These are phyloP conservation scores for Bergia puertoricense DNA, from an alignment of 92 coral and sea anemone species.

Conservation along the genomic window DNA sequence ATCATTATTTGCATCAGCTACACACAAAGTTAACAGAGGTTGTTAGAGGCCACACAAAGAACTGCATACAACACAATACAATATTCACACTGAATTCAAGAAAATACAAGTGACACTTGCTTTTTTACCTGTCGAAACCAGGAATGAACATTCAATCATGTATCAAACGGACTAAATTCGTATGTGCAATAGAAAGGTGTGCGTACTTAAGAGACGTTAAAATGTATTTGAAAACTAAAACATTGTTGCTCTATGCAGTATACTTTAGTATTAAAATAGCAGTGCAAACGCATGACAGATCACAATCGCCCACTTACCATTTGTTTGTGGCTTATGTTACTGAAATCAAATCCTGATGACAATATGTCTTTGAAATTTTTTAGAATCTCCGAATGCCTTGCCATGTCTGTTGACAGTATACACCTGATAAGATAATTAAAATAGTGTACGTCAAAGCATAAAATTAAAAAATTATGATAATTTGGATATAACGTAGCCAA, in stretches of 20 bases:
- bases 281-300: neutral
- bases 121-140: too few relatives aligned
- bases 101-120: too few relatives aligned
- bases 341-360: constrained; percentile 74
- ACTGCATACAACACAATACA: neutral
- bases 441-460: neutral
- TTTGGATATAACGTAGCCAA: too few relatives aligned
- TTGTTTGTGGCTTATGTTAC: constrained; percentile 70
- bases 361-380: constrained; percentile 79
- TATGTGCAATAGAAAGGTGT: neutral
- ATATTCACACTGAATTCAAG: too few relatives aligned
- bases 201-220: too few relatives aligned
- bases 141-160: too few relatives aligned
- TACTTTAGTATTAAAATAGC: neutral
- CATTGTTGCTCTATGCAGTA: neutral
- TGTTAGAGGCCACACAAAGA: too few relatives aligned
- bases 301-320: constrained; percentile 56
- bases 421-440: constrained; percentile 52
- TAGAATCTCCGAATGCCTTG: constrained; percentile 85
- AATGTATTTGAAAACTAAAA: too few relatives aligned
- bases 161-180: neutral
- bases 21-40: neutral
- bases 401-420: constrained; percentile 89
- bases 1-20: constrained; percentile 93
- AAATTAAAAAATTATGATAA: too few relatives aligned